phyloP scores from a whole-genome alignment of 2,797 vertebrate genomes.

The Microcaecilia unicolor region DNA sequence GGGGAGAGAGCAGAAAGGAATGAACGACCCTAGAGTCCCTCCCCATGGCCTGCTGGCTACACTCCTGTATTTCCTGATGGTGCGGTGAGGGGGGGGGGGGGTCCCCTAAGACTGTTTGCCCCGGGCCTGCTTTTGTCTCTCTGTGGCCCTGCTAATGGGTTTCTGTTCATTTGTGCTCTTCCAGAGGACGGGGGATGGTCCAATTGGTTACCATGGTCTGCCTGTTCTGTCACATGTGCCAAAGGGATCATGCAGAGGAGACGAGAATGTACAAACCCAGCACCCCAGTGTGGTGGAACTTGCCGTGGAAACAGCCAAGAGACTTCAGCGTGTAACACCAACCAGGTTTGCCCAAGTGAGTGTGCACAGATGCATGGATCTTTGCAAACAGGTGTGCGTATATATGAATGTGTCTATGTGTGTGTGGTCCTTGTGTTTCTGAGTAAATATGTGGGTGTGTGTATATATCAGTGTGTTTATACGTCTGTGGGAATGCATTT shows the following conservation, averaged over 20 bases:
- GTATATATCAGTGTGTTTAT: too few relatives aligned
- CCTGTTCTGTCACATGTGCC: neutral
- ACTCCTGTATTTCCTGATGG: too few relatives aligned
- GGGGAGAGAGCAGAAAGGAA: too few relatives aligned
- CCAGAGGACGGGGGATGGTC: neutral
- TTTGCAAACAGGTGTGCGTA: neutral
- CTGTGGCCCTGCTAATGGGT: too few relatives aligned
- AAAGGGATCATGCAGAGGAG: neutral
- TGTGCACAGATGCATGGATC: neutral
- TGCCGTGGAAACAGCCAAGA: neutral
- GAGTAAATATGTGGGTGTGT: neutral
- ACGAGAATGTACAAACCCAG: neutral
- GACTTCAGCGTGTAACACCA: neutral
- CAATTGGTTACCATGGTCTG: neutral
- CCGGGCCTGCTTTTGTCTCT: too few relatives aligned
- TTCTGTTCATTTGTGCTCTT: neutral
- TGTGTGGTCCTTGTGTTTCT: too few relatives aligned
- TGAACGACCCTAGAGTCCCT: too few relatives aligned
- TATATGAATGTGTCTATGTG: too few relatives aligned
- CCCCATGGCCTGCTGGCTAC: too few relatives aligned
- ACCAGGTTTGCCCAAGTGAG: neutral
- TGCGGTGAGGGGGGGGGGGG: too few relatives aligned
- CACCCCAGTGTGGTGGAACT: neutral
- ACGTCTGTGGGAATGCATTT: neutral
- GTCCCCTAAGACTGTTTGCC: too few relatives aligned